Evolutionary conservation across 2,888 invertebrate species (phyloP), one percentile per base, ranked within the genome.

Genomic region (Dendrolimus houi): DNA sequence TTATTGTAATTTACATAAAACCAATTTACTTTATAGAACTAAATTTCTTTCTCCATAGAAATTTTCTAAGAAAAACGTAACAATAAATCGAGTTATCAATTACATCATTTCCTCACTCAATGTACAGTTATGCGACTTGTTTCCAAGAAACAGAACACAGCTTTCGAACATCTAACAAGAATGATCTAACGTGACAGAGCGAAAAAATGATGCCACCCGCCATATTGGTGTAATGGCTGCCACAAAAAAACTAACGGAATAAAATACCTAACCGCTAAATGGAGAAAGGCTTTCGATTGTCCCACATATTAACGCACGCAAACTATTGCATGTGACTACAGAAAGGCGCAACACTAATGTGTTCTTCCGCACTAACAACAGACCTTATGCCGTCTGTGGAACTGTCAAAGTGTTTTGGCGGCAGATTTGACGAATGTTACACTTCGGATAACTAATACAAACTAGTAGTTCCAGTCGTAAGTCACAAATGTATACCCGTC

Each of bases 211-310:
- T 88, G 87, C 89, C 87, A 86, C 79, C 79, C 79, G 81, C 81
- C 87, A 83, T 86, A 82, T 87, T 83, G 81, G 82, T 82, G 82
- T 87, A 85, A 87, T 88, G 84, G 83, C 85, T 78, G 81, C 84
- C 82, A 85, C 86, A 82, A 88, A 90, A 88, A 90, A 88, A 88
- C 84, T 89, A 90, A 90, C 90, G 88, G 89, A 83, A 89, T 87
- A 87, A 89, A 89, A 89, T 90, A 83, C 85, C 86, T 85, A 88
- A 82, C 87, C 78, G 75, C 80, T 80, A 73, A 76, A 75, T 79
- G 85, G 90, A 90, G 90, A 90, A 90, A 90, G 90, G 90, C 90
- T 90, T 90, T 90, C 90, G 89, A 87, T 90, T 90, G 90, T 85
- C 87, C 90, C 79, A 90, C 88, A 82, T 90, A 87, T 85, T 83